phyloP scores from a whole-genome alignment of 2,888 invertebrate genomes.

The Scaptomyza flava region DNA sequence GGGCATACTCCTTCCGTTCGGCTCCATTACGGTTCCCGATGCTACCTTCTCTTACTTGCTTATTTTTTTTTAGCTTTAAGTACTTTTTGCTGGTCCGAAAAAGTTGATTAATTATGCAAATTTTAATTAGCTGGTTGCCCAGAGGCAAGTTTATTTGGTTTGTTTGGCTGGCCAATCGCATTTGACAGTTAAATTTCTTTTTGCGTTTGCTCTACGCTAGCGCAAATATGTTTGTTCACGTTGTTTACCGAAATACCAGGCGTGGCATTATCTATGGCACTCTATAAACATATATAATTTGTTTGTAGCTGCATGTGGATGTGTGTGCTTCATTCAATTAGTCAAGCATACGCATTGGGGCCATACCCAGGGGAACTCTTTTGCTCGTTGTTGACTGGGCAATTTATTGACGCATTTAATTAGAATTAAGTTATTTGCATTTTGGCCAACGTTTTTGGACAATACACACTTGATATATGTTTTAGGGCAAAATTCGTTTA shows the following conservation, averaged over 20 bases:
- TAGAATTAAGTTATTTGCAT: constrained; percentile 65
- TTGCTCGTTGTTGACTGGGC: constrained; percentile 21
- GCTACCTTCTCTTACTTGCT: constrained; percentile 8
- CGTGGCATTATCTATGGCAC: constrained; percentile 52
- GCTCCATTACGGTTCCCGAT: constrained; percentile 16
- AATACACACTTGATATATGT: constrained; percentile 15
- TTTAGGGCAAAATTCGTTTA: not conserved
- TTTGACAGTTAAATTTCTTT: constrained; percentile 70
- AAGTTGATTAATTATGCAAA: constrained; percentile 76
- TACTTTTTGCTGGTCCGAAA: constrained; percentile 28
- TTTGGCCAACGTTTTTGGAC: constrained; percentile 22
- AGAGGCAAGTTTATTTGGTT: constrained; percentile 19
- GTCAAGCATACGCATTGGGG: constrained; percentile 53
- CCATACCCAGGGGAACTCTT: constrained; percentile 45
- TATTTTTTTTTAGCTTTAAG: not conserved
- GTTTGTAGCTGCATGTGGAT: not conserved
- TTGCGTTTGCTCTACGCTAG: constrained; percentile 26
- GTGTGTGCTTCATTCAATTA: constrained; percentile 63
- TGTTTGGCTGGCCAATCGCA: constrained; percentile 34
- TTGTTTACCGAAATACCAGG: constrained; percentile 34
- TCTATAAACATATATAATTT: constrained; percentile 2
- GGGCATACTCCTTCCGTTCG: constrained; percentile 35
- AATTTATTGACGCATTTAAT: constrained; percentile 72
- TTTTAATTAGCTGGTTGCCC: constrained; percentile 65
- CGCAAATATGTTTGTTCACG: constrained; percentile 37